Evolutionary conservation across 2,888 invertebrate genomes (phyloP).

Genomic region (Myathropa florea): DNA sequence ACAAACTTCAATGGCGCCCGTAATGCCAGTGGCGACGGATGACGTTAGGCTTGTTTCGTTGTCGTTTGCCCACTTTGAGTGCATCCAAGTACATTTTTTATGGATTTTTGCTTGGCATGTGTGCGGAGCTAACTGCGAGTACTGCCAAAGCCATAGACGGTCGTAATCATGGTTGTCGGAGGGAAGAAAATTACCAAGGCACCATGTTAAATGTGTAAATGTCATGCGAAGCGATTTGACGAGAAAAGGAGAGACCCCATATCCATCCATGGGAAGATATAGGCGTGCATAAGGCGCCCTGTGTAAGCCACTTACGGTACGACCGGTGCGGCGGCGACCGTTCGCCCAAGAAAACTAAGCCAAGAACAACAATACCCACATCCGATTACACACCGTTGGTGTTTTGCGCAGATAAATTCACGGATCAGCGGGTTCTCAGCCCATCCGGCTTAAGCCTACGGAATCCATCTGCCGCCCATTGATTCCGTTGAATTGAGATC

Average conservation of each 20-base stretch:
- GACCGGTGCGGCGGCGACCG: not conserved
- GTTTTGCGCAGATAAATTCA: constrained; percentile 23
- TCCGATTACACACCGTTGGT: not conserved
- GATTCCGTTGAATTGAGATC: constrained; percentile 25
- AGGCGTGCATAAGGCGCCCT: not conserved
- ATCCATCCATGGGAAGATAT: not conserved
- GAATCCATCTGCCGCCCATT: not conserved
- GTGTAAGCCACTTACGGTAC: not conserved
- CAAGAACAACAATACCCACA: not conserved
- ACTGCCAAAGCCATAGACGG: constrained; percentile 22
- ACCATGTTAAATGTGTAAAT: constrained; percentile 22
- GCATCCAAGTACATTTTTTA: constrained; percentile 39
- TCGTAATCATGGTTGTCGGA: constrained; percentile 43
- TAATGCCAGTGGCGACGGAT: constrained; percentile 37
- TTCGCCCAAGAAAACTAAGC: not conserved
- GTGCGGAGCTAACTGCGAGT: constrained; percentile 26
- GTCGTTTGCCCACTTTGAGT: constrained; percentile 38
- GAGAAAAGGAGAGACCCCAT: not conserved
- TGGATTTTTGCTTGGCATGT: constrained; percentile 51
- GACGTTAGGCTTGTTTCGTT: constrained; percentile 30
- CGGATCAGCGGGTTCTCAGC: constrained; percentile 10
- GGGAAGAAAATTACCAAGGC: constrained; percentile 43
- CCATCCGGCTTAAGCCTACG: constrained; percentile 7
- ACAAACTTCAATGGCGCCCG: constrained; percentile 66
- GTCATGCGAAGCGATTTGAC: constrained; percentile 1